phyloP scores from a whole-genome alignment of 2,888 invertebrate genomes.

The Phortica okadai region DNA sequence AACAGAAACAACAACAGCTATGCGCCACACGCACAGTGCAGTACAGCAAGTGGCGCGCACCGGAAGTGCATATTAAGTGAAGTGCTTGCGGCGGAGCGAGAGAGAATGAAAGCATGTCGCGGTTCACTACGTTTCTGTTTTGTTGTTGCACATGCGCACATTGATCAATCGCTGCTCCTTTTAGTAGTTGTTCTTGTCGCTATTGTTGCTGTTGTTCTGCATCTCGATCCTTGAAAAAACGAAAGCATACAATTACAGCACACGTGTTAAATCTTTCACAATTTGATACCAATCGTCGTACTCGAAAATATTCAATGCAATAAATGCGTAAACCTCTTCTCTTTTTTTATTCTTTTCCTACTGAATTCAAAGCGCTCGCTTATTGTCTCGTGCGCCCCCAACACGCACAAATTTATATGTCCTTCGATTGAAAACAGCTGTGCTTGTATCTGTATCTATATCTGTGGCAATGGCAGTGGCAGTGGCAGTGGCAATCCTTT shows the following conservation, averaged over 20 bases:
- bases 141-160: slow-evolving; percentile 17
- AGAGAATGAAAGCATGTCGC: slow-evolving; percentile 14
- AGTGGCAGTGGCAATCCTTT: slow-evolving; percentile 47
- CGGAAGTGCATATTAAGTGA: slow-evolving; percentile 46
- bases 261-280: slow-evolving; percentile 21
- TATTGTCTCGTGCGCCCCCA: slow-evolving; percentile 23
- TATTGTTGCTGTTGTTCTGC: background rate
- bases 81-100: slow-evolving; percentile 21
- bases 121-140: background rate
- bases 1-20: background rate
- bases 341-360: background rate
- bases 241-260: slow-evolving; percentile 15
- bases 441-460: background rate
- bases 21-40: slow-evolving; percentile 29
- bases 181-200: background rate
- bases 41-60: slow-evolving; percentile 6
- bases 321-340: slow-evolving; percentile 4
- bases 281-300: slow-evolving; percentile 12
- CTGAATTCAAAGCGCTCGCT: background rate
- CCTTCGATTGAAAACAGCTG: background rate
- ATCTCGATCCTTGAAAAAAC: background rate
- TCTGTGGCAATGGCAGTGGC: slow-evolving; percentile 54
- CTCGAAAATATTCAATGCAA: background rate
- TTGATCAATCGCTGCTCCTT: slow-evolving; percentile 15
- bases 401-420: background rate